phyloP scores from a whole-genome alignment of 2,797 vertebrate genomes.

The Myotis findleyi region DNA sequence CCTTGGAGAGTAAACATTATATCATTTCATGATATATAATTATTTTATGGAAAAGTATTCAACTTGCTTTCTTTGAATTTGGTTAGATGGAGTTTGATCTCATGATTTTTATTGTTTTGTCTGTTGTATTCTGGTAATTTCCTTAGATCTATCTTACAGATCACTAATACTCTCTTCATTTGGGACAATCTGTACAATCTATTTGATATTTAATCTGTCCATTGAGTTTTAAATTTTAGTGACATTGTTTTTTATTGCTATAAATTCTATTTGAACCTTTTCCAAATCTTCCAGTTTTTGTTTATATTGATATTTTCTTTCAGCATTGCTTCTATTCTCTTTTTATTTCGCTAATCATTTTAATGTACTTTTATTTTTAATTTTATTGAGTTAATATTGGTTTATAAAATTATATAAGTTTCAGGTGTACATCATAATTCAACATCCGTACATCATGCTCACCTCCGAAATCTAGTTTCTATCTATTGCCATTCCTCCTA shows the following conservation, averaged over 20 bases:
- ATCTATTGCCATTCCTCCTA: neutral
- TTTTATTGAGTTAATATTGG: neutral
- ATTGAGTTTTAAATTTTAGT: neutral
- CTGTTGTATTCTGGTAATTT: neutral
- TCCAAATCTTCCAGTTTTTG: neutral
- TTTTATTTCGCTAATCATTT: constrained; percentile 24
- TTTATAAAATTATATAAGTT: neutral
- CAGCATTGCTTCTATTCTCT: neutral
- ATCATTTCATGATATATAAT: neutral
- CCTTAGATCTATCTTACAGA: neutral
- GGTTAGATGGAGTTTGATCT: neutral
- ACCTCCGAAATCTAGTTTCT: neutral
- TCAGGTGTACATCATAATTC: neutral
- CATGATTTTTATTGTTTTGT: neutral
- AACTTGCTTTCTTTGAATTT: neutral
- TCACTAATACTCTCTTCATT: neutral
- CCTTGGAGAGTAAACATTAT: neutral
- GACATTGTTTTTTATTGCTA: neutral
- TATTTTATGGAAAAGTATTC: neutral
- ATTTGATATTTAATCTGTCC: neutral
- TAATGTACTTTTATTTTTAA: neutral
- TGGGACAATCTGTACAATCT: neutral
- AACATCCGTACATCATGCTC: neutral
- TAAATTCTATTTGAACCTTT: neutral
- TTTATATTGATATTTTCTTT: neutral